Base-by-base conservation (phyloP, 2,797 vertebrate genomes). In the Amblyopsis hoosieri region DNA sequence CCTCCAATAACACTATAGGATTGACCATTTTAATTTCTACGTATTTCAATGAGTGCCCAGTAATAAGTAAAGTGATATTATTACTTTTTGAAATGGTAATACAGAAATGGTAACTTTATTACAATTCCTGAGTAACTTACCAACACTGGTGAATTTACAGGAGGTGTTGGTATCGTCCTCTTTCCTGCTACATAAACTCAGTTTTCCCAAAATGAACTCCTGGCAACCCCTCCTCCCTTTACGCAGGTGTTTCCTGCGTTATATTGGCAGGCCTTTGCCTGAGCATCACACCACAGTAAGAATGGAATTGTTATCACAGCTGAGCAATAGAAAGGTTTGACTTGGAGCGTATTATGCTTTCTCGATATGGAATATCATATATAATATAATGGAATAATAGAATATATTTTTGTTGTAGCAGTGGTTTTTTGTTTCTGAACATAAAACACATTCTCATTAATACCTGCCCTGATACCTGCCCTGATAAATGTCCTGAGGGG, bases 181-280 rank as follows among this genome's bases (percentile, higher is more conserved):
- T 57, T 7, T 33, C 55, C 42, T 57, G 55, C 55, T 11, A 19
- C 42, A 17, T 45, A 45, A 57, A 15, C 55, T 57, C 47, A 49
- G n/a, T 19, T 31, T 9, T 8, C 31, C 15, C 42, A 8, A 17
- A 1, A 8, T 37, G 12, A 15, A 23, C 42, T 2, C 10, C 45
- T 23, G 23, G 23, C 47, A n/a, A 45, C 46, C 2, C 1, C 11
- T 4, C 3, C 19, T 13, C 12, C 42, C 60, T 15, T 45, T 52
- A 23, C 48, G n/a, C 68, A 72, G 66, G 51, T 77, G 74, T 70
- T 68, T 80, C 64, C 64, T 63, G 67, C 52, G 49, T 50, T 45
- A 8, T 19, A 37, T 48, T 48, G 45, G 29, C 3, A 49, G 53
- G 14, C 61, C 52, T 61, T 51, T 57, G 64, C 57, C 66, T 61